Evolutionary conservation across 2,888 invertebrate genomes (phyloP).

Genomic region (Melieria omissa): DNA sequence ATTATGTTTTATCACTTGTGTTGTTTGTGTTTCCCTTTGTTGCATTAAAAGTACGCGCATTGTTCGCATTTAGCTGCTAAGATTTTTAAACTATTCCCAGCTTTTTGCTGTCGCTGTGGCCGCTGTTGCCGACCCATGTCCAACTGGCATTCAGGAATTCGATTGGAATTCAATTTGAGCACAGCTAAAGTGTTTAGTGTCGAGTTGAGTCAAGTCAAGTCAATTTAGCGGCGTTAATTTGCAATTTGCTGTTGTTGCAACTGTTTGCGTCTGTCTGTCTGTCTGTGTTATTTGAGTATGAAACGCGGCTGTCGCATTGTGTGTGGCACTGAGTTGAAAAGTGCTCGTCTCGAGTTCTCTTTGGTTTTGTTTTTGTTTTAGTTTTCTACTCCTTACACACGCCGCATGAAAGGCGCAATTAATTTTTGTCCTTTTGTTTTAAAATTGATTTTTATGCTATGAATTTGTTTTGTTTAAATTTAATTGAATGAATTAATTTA

Average conservation of each 20-base stretch:
- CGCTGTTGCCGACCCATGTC: too few relatives aligned
- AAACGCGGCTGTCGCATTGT: too few relatives aligned
- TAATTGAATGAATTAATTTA: constrained; percentile 27
- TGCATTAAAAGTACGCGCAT: constrained; percentile 48
- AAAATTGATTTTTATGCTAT: constrained; percentile 24
- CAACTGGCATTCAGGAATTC: constrained; percentile 2
- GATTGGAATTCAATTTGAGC: constrained; percentile 36
- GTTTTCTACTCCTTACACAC: constrained; percentile 4
- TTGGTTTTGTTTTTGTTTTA: constrained; percentile 1
- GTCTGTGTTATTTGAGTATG: too few relatives aligned
- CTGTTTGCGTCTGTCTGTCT: too few relatives aligned
- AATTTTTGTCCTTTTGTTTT: neutral
- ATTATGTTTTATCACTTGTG: constrained; percentile 55
- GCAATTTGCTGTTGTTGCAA: too few relatives aligned
- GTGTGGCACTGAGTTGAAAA: too few relatives aligned
- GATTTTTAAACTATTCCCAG: constrained; percentile 1
- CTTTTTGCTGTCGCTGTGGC: too few relatives aligned
- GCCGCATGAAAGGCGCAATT: constrained; percentile 1
- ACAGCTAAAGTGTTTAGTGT: constrained; percentile 22
- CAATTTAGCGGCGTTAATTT: too few relatives aligned
- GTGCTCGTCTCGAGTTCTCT: neutral
- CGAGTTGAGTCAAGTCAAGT: too few relatives aligned
- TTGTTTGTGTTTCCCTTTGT: constrained; percentile 57
- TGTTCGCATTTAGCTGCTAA: constrained; percentile 33
- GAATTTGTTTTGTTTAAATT: constrained; percentile 31